A percentile compares a stretch with the other conserved stretches of the same genome.
These are phyloP conservation scores for Mythimna loreyi DNA, from an alignment of 2,888 invertebrate genomes.

Conservation along the genomic window DNA sequence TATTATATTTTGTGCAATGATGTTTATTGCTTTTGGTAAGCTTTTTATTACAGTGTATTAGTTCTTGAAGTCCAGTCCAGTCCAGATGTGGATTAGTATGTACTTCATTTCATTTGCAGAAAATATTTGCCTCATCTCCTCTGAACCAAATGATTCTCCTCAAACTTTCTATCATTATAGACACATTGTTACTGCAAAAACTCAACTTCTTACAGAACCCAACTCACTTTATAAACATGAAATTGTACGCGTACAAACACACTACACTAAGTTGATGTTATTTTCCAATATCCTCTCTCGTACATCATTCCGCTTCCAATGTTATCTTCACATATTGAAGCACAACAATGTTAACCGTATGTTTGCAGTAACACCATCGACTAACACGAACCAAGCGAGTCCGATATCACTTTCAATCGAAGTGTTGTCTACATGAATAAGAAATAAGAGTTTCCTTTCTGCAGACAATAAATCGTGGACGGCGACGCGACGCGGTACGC, in stretches of 20 bases:
- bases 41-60: conserved; percentile 2
- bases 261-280: conserved; percentile 12
- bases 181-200: background rate
- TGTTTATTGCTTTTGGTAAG: conserved; percentile 4
- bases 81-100: background rate
- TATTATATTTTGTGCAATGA: conserved; percentile 39
- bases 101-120: conserved; percentile 1
- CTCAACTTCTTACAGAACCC: background rate
- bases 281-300: conserved; percentile 40
- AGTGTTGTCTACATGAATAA: conserved; percentile 77
- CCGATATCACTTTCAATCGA: conserved; percentile 73
- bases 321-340: conserved; percentile 43
- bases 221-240: conserved; percentile 3
- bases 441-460: conserved; percentile 82
- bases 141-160: conserved; percentile 1
- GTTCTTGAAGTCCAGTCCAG: too few species aligned
- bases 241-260: background rate
- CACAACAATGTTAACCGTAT: conserved; percentile 43
- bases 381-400: conserved; percentile 53
- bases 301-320: conserved; percentile 39
- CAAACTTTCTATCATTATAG: background rate
- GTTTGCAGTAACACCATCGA: conserved; percentile 58
- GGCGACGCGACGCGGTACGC: conserved; percentile 67
- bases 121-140: background rate
- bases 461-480: conserved; percentile 78